Evolutionary conservation across 2,797 vertebrate species (phyloP), one percentile per base, ranked within the genome.

Genomic region (Hemibagrus guttatus): DNA sequence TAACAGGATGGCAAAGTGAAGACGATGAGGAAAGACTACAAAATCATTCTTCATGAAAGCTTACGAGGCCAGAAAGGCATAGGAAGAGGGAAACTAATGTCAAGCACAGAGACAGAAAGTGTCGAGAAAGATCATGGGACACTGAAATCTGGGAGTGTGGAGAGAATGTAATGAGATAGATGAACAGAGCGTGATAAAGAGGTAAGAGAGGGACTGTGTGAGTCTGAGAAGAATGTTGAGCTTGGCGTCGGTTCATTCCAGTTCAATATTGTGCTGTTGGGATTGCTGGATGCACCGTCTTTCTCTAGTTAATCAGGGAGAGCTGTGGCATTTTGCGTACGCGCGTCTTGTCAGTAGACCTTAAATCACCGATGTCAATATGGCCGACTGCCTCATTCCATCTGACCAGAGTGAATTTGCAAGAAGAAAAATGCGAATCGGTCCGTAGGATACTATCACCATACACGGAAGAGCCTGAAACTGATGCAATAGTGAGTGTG

Each of bases 1-100:
- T 61, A 64, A 64, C 13, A 14, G 13, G 49, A 75, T 35, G 21
- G 56, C 2, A 23, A 14, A 49, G 39, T 28, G 19, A 14, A 81
- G 17, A 35, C 14, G 61, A 39, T 58, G 54, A 59, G 83, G 21
- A 79, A 68, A 61, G 78, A 68, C n/a, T 28, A 49, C 46, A 84
- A 88, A 85, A 86, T n/a, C 85, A 88, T 90, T 90, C 89, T 82
- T 83, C 91, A 92, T 93, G 93, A 93, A 94, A 42, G 56, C 85
- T 72, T 63, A n/a, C 39, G 42, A 86, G 69, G 46, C 58, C 12
- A 68, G 52, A 59, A 64, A 74, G 58, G 31, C 28, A 71, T 26
- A 56, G 61, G 14, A 58, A 39, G 69, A 19, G 23, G 68, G 42
- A 83, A 83, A 82, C n/a, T 83, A 54, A 86, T 61, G 59, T 86